Percentiles rank a stretch among this genome's conserved stretches.
Evolutionary conservation across 1,140 invertebrate species (phyloP).

Genomic region (Pemphigus obesinymphae): DNA sequence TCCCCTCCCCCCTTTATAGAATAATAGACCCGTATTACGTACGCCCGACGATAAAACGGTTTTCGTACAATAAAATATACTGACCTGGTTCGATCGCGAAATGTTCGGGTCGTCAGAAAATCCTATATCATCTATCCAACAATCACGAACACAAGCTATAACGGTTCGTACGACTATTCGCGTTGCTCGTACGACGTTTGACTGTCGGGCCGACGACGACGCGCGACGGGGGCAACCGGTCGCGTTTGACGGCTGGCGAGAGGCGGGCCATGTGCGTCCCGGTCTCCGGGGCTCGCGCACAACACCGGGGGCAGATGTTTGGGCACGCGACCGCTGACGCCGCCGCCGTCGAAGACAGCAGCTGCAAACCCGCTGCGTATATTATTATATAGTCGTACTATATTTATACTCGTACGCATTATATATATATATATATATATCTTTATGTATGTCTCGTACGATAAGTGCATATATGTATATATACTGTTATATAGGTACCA

Average conservation of each 20-base stretch:
- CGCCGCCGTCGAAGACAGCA: background rate
- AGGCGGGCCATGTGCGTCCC: constrained; percentile 1
- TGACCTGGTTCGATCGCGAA: no score
- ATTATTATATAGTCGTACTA: background rate
- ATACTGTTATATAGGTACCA: no score
- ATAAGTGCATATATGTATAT: background rate
- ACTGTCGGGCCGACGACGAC: background rate
- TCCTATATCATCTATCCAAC: no score
- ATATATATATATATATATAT: background rate
- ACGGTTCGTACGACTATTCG: background rate
- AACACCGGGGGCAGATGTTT: constrained; percentile 14
- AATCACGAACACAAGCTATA: background rate
- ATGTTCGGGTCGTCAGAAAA: no score
- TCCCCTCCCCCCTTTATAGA: no score
- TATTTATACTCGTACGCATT: background rate
- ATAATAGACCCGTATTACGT: no score
- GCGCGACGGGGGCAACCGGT: background rate
- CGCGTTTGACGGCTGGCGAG: background rate
- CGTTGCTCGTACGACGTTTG: background rate
- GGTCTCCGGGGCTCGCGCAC: background rate
- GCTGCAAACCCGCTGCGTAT: constrained; percentile 1
- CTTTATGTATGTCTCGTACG: background rate
- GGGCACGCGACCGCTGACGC: constrained; percentile 4
- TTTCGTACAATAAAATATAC: no score
- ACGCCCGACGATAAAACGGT: no score